Evolutionary conservation across 1,140 invertebrate genomes (phyloP).

Genomic region (Lepidostoma basale): DNA sequence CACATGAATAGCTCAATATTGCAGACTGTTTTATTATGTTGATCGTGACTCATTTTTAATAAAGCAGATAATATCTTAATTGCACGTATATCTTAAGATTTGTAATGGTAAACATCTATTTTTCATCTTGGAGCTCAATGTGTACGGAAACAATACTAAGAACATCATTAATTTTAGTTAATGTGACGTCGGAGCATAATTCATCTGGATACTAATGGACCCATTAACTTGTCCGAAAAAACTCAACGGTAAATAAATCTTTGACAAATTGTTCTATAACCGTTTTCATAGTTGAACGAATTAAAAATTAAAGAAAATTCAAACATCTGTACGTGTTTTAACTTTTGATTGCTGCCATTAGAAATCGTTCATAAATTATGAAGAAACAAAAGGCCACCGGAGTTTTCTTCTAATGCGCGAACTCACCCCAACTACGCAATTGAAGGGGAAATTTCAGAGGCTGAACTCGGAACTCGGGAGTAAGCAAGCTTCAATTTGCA

Average conservation of each 20-base stretch:
- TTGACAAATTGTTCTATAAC: too few relatives aligned
- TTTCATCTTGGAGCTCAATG: not conserved
- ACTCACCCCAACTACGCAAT: conserved; percentile 2
- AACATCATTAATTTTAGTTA: not conserved
- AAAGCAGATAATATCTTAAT: too few relatives aligned
- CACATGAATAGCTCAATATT: too few relatives aligned
- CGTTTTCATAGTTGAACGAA: too few relatives aligned
- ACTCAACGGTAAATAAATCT: too few relatives aligned
- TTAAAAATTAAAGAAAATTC: too few relatives aligned
- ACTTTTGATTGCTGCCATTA: conserved; percentile 22
- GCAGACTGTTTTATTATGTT: too few relatives aligned
- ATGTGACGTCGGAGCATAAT: not conserved
- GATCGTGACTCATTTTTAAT: too few relatives aligned
- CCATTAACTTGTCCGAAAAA: too few relatives aligned
- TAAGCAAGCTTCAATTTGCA: conserved; percentile 43
- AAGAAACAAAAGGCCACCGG: conserved; percentile 6
- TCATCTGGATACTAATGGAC: not conserved
- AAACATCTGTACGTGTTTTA: not conserved
- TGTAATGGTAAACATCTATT: not conserved
- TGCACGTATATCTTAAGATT: too few relatives aligned
- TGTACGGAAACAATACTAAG: not conserved
- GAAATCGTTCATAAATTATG: conserved; percentile 37
- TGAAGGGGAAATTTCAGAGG: conserved; percentile 24
- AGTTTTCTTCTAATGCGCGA: not conserved
- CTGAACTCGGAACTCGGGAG: not conserved